Base-by-base conservation (phyloP, 2,888 invertebrate genomes). In the Parascotia fuliginaria region DNA sequence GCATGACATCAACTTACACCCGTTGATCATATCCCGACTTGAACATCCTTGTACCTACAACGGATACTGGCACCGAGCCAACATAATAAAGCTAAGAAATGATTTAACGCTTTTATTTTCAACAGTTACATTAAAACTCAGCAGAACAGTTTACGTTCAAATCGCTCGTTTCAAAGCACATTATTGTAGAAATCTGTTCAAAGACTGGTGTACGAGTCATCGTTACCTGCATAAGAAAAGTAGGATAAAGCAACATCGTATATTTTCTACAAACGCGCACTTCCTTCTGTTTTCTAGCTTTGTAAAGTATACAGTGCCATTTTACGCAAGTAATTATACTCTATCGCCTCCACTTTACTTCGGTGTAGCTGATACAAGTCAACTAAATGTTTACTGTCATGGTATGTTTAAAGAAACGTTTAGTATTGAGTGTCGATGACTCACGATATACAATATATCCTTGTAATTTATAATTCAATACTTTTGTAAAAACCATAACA, bases 41-140 rank as follows among this genome's bases (percentile, higher is more conserved):
- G 43, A 58, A 60, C 55, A 60, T 70, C 60, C 70, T 58, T 52
- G 52, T 28, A 27, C n/a, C n/a, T n/a, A n/a, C 40, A 53, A 24
- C 70, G 67, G 67, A 70, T 66, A 54, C 50, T 67, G 67, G 67
- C 67, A 41, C 15, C 9, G 33, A 13, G 63, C 67, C 70, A 68
- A 62, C 13, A 41, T 47, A 37, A 62, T 51, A 42, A 37, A 51
- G 47, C 48, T 31, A 42, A 56, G 56, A 54, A 57, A 70, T 67
- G 55, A 65, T 62, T 62, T 65, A 69, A 69, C 43, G 60, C 51
- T 60, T n/a, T 65, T 70, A 70, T 67, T 67, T 66, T 60, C 39
- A 55, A 57, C 53, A 62, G 49, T 52, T 52, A 45, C 37, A 41
- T 34, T 22, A 11, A 43, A 43, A 49, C 38, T 39, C 22, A 33